These are phyloP conservation scores for Pagrus major DNA, from an alignment of 2,113 vertebrate genomes.

Conservation along the genomic window DNA sequence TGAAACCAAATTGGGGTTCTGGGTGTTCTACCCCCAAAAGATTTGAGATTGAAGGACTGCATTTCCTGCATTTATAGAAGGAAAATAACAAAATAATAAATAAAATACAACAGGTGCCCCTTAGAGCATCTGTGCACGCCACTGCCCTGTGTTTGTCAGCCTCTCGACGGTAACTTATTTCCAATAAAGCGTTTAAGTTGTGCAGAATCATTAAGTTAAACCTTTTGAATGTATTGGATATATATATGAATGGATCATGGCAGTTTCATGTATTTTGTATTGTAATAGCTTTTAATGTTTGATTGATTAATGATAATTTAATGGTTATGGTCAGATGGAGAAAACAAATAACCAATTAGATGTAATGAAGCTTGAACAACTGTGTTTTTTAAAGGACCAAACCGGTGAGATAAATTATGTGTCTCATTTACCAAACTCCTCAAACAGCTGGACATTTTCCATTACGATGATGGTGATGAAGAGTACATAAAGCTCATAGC, in stretches of 20 bases:
- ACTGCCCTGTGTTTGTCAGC: no score
- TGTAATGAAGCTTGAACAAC: neutral
- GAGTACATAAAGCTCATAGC: slow-evolving; percentile 9
- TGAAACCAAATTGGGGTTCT: no score
- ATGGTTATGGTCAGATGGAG: neutral
- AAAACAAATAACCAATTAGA: neutral
- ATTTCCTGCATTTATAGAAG: no score
- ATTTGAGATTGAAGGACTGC: no score
- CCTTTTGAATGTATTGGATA: neutral
- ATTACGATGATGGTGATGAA: slow-evolving; percentile 1
- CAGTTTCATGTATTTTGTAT: neutral
- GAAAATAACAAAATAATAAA: no score
- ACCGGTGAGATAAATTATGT: neutral
- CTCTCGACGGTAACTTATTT: no score
- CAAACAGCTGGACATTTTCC: slow-evolving; percentile 23
- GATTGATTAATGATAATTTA: neutral
- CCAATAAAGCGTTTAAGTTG: neutral
- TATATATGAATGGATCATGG: neutral
- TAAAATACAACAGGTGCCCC: no score
- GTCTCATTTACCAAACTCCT: slow-evolving; percentile 3
- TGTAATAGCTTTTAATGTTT: neutral
- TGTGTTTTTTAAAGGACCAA: slow-evolving; percentile 5
- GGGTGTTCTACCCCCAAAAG: no score
- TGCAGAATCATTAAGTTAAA: neutral
- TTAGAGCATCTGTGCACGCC: no score